These are phyloP conservation scores for Xiphophorus maculatus DNA, from an alignment of 2,113 vertebrate genomes.

Conservation along the genomic window DNA sequence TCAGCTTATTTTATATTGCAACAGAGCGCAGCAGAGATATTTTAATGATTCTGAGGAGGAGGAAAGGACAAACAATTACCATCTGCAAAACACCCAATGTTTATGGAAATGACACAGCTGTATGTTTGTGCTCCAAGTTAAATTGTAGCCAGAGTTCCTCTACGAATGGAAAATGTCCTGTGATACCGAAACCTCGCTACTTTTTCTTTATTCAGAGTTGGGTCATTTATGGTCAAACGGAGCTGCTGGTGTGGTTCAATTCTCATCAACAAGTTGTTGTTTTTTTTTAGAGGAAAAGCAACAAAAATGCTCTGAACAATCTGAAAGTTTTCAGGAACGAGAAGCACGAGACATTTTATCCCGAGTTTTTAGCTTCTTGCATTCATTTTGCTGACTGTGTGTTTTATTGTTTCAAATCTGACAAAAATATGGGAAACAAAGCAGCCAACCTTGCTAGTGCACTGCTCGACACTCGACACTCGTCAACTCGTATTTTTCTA, in stretches of 20 bases:
- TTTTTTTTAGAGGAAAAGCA: not conserved
- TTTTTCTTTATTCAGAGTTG: not conserved
- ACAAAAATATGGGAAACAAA: no score
- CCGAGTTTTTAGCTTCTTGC: no score
- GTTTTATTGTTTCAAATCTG: no score
- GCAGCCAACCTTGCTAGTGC: no score
- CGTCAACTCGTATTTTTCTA: no score
- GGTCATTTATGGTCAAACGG: not conserved
- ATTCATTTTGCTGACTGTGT: no score
- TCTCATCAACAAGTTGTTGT: not conserved
- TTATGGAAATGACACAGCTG: not conserved
- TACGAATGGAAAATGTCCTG: not conserved
- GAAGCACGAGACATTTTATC: no score
- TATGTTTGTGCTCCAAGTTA: not conserved
- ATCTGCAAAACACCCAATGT: not conserved
- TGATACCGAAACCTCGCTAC: not conserved
- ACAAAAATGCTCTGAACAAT: not conserved
- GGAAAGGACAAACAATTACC: not conserved
- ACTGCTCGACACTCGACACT: no score
- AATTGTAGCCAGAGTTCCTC: not conserved
- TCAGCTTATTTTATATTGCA: conserved; percentile 7
- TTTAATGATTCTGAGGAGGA: not conserved
- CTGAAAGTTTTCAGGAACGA: no score
- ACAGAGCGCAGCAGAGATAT: conserved; percentile 2
- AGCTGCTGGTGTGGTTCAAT: not conserved